Evolutionary conservation across 2,797 vertebrate genomes (phyloP), one percentile per base, ranked within the genome.

Genomic region (Mus spretus): DNA sequence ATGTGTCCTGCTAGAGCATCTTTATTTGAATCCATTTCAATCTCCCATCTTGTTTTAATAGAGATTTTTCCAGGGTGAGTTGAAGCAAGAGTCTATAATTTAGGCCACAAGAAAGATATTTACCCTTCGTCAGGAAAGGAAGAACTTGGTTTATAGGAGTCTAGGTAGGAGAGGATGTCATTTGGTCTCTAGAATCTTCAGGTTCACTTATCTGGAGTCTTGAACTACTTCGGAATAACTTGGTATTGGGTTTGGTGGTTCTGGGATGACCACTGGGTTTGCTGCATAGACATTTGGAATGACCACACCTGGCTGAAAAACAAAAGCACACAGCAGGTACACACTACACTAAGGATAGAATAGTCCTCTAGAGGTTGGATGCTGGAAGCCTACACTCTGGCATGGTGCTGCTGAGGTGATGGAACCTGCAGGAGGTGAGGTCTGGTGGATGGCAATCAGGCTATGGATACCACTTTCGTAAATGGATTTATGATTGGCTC

Each of bases 231-330:
- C n/a, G 50, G 75, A 55, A 91, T 90, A 86, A 79, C n/a, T 2
- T 1, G 50, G 89, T 44, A 53, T 5, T 0, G 0, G 3, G 79
- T 59, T 63, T 3, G 1, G 3, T 28, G 47, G 57, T 75, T 81
- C 78, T 80, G 94, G 70, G 75, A 59, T 10, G 61, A 78, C 28
- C 34, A 0, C 40, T 89, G 89, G 67, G 28, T 82, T 92, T 67
- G 63, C 2, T 89, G 93, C 1, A 0, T 31, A 93, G 94, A 57
- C 0, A 1, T 50, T 95, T 34, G 84, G 91, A 70, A 85, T 34
- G 50, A 83, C 10, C 3, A 75, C 0, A 2, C 4, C 6, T 12
- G 11, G 72, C 97, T 96, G 92, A 84, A 97, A 97, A 93, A 96
- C 70, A 96, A 8, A 53, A 44, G 47, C 9, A 59, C 47, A 87